Percentiles rank a stretch among this genome's conserved stretches.
Evolutionary conservation across 2,888 invertebrate genomes (phyloP).

Genomic region (Aphodius sticticus): DNA sequence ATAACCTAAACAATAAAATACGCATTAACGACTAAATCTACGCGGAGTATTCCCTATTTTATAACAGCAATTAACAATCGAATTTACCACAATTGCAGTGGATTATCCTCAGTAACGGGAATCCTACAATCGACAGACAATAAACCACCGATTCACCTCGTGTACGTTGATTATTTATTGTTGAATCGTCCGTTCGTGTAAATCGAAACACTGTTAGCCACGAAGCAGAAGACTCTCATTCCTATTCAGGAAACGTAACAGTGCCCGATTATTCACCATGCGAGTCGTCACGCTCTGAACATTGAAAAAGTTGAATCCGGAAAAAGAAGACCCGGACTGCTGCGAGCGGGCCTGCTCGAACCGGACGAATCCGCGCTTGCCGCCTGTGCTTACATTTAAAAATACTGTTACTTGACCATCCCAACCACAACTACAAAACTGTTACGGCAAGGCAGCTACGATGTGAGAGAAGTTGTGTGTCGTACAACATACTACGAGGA

Average conservation of each 20-base stretch:
- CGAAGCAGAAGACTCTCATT: background rate
- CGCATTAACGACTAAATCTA: no score
- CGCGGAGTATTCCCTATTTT: background rate
- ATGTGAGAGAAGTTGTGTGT: background rate
- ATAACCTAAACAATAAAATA: background rate
- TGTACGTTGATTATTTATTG: background rate
- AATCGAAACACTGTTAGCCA: background rate
- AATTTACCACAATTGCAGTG: background rate
- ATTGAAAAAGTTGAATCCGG: background rate
- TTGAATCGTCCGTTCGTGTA: background rate
- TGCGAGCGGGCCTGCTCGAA: background rate
- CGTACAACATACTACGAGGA: background rate
- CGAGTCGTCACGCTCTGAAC: background rate
- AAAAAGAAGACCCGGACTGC: background rate
- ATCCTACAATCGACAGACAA: background rate
- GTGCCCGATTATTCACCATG: background rate
- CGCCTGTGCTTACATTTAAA: conserved; percentile 8
- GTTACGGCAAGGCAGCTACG: conserved; percentile 8
- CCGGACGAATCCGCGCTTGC: background rate
- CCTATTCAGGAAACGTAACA: background rate
- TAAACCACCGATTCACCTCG: background rate
- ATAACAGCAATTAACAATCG: background rate
- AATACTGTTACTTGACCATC: conserved; percentile 24
- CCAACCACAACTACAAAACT: conserved; percentile 6
- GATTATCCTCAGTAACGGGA: background rate